A percentile compares a stretch with the other conserved stretches of the same genome.
Evolutionary conservation across 2,113 vertebrate species (phyloP).

Genomic region (Nesoenas mayeri): DNA sequence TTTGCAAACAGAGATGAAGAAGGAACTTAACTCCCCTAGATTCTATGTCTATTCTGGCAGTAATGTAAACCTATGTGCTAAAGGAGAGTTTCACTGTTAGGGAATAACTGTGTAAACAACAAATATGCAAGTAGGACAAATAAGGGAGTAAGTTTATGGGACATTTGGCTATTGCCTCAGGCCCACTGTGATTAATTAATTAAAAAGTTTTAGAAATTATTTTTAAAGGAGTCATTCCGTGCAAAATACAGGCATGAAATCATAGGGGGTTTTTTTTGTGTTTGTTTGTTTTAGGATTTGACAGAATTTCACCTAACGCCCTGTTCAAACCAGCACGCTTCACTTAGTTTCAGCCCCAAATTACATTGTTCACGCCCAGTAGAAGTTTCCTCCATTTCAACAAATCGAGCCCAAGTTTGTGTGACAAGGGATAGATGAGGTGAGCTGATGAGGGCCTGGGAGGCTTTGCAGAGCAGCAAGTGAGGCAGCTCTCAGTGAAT

Average conservation of each 20-base stretch:
- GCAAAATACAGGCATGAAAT: constrained; percentile 1
- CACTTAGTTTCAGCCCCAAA: constrained; percentile 49
- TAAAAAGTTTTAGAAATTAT: background rate
- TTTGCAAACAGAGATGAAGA: background rate
- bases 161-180: background rate
- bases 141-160: background rate
- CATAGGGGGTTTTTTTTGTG: background rate
- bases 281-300: constrained; percentile 18
- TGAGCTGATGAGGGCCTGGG: constrained; percentile 52
- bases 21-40: background rate
- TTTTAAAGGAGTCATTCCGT: background rate
- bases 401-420: constrained; percentile 47
- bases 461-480: constrained; percentile 52
- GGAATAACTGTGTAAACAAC: background rate
- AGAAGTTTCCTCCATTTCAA: constrained; percentile 48
- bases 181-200: background rate
- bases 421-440: constrained; percentile 63
- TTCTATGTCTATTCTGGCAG: background rate
- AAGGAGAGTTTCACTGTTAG: background rate
- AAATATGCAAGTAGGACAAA: background rate
- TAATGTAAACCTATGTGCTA: background rate
- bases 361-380: background rate
- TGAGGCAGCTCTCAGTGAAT: constrained; percentile 39
- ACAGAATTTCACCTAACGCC: constrained; percentile 18
- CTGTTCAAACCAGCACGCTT: constrained; percentile 10